Base-by-base conservation (phyloP, 1,140 invertebrate species). In the Drosophila aff. region DNA sequence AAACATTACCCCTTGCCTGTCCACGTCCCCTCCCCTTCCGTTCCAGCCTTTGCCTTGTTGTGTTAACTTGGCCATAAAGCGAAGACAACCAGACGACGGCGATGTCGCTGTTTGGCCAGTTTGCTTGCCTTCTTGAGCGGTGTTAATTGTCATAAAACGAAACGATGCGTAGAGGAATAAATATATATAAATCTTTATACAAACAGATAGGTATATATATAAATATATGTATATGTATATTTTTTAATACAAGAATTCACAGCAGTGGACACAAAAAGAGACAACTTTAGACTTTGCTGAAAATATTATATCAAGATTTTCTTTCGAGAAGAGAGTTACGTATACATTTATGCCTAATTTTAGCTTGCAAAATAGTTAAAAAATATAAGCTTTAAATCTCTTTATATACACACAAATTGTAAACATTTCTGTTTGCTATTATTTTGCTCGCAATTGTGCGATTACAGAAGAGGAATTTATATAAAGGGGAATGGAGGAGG, bases 71-170 rank as follows among this genome's bases (percentile, higher is more conserved):
- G 38, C 76, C 76, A 79, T 79, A 79, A 79, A 72, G 53, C 69
- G 38, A 58, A 52, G 67, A 52, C 69, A 73, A 60, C 26, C 55
- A 72, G 69, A 73, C 52, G 67, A 71, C 49, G 49, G 31, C 46
- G 46, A 47, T 57, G 64, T 76, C 73, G 72, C 61, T 38, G 72
- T 59, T 52, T 58, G 31, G 63, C 46, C 66, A 62, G 64, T 44
- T 68, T 60, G 57, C 60, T 77, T 78, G 75, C 74, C 75, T 63
- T 78, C 49, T 76, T 67, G 63, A 67, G 63, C 75, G 43, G 75
- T 86, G 82, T 86, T 86, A 86, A 86, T 86, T 86, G 82, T 86
- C 82, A 86, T 86, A 86, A 86, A 86, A 86, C 79, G 82, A 86
- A 86, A 86, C 76, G 82, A 85, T 76, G 73, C 81, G 76, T 74